Evolutionary conservation across 2,888 invertebrate species (phyloP).

Genomic region (Drosophila helvetica): DNA sequence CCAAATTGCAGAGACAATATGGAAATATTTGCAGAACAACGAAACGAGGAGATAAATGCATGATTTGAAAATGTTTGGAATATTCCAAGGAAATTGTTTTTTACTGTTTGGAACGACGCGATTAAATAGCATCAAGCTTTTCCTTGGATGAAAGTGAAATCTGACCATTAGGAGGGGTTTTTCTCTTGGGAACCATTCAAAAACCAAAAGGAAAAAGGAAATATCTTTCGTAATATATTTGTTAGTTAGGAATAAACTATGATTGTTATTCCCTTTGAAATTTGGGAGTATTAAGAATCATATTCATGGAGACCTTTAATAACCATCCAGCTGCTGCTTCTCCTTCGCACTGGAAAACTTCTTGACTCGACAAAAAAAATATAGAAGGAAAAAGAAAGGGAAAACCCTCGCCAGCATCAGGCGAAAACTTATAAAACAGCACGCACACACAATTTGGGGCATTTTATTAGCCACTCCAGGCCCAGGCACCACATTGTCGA

Average conservation of each 20-base stretch:
- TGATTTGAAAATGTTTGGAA: background rate
- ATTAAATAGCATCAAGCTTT: background rate
- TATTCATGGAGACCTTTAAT: background rate
- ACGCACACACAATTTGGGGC: slow-evolving; percentile 44
- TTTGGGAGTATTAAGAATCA: background rate
- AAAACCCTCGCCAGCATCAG: slow-evolving; percentile 5
- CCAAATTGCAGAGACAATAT: slow-evolving; percentile 13
- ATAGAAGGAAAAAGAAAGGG: background rate
- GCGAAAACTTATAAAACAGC: slow-evolving; percentile 42
- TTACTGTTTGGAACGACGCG: background rate
- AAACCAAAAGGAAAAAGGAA: background rate
- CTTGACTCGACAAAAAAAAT: slow-evolving; percentile 7
- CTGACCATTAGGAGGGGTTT: too few relatives aligned
- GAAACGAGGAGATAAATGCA: background rate
- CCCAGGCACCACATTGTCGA: slow-evolving; percentile 34
- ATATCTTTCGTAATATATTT: background rate
- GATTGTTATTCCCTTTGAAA: too few relatives aligned
- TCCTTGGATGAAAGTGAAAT: background rate
- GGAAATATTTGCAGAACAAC: slow-evolving; percentile 4
- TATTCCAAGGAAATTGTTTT: background rate
- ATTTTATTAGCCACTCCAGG: slow-evolving; percentile 45
- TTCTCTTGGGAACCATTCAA: background rate
- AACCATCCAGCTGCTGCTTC: slow-evolving; percentile 5
- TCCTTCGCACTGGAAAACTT: background rate
- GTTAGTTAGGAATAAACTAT: background rate